Base-by-base conservation (phyloP, 2,888 invertebrate genomes). In the Hyppa rectilinea region DNA sequence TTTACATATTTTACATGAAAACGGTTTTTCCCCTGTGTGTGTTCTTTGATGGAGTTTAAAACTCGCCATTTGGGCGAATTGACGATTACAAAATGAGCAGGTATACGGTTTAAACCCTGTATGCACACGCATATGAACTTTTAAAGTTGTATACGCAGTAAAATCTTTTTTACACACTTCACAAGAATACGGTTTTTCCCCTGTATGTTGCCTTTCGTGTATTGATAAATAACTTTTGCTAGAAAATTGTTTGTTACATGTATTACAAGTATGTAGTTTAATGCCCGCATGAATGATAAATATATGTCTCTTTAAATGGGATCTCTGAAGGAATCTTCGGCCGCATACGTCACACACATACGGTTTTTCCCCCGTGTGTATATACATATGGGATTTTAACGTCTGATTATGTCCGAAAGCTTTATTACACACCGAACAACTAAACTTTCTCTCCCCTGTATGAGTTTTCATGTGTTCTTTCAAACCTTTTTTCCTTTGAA, bases 331-430 rank as follows among this genome's bases (percentile, higher is more conserved):
- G 29, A 95, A 95, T 10, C 94, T 75, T 0, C 92, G 75, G 0
- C 95, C 95, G 47, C 95, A 95, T 0, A 95, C 89, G 59, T 95
- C 94, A 56, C 95, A 95, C 0, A 95, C 91, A 6, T 93, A 93
- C 0, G 95, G 95, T 3, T 88, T 88, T 71, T 95, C 95, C 0
- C 95, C 95, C 0, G 95, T 95, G 31, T 95, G 95, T 0, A 94
- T 95, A 10, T 90, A 83, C 77, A 94, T 93, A 80, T 95, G 95
- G 0, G 94, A 92, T 75, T 95, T 95, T 14, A 95, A 80, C 0
- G 95, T 95, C 63, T 95, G 95, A 65, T 92, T 95, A 43, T 95
- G 95, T 0, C 92, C 91, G 38, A 94, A 94, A 0, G 92, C 87
- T 50, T 93, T 93, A 2, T 87, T 87, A 59, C 95, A 95, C 0